A percentile compares a stretch with the other conserved stretches of the same genome.
phyloP scores from a whole-genome alignment of 2,113 vertebrate genomes.

The Rhinichthys klamathensis region DNA sequence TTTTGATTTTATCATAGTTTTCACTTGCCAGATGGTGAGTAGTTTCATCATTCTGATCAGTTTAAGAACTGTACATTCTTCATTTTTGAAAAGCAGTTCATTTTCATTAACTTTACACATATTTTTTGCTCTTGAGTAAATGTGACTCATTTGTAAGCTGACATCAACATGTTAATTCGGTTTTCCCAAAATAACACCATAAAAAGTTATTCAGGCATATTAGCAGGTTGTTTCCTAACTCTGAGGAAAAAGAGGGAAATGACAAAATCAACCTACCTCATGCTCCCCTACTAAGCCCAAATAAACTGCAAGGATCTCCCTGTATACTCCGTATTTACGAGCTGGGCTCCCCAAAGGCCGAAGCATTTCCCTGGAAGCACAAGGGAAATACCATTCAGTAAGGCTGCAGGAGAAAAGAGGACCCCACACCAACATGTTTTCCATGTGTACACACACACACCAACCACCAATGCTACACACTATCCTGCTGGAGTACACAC shows the following conservation, averaged over 20 bases:
- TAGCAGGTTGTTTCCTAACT: slow-evolving; percentile 50
- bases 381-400: slow-evolving; percentile 57
- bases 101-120: neutral
- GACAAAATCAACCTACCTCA: slow-evolving; percentile 38
- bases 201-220: slow-evolving; percentile 48
- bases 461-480: neutral
- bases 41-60: neutral
- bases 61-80: neutral
- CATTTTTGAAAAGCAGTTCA: neutral
- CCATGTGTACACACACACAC: slow-evolving; percentile 29
- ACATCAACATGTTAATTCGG: slow-evolving; percentile 38
- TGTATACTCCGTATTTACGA: slow-evolving; percentile 57
- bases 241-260: slow-evolving; percentile 28
- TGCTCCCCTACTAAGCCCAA: slow-evolving; percentile 34
- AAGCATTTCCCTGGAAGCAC: slow-evolving; percentile 63
- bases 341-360: slow-evolving; percentile 51
- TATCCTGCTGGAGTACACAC: slow-evolving; percentile 24
- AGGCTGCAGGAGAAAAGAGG: slow-evolving; percentile 49
- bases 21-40: neutral
- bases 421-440: slow-evolving; percentile 63
- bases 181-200: slow-evolving; percentile 50
- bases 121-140: slow-evolving; percentile 10
- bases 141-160: slow-evolving; percentile 3
- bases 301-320: slow-evolving; percentile 52
- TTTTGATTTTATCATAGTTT: neutral